Percentiles rank a stretch among this genome's conserved stretches.
Evolutionary conservation across 2,113 vertebrate genomes (phyloP).

Genomic region (Conger conger): DNA sequence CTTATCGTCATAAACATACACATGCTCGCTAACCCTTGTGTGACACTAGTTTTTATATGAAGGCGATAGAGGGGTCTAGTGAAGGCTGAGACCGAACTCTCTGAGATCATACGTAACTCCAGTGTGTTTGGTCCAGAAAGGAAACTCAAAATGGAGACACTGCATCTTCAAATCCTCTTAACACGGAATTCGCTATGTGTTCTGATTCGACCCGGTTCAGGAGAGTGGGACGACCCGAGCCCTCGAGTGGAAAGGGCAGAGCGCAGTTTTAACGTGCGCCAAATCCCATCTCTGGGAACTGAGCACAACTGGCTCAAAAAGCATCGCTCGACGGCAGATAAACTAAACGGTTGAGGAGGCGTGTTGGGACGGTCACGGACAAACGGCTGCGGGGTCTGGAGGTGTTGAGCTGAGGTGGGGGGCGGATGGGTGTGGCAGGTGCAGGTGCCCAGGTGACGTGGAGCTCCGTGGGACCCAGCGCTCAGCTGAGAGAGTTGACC

Average conservation of each 20-base stretch:
- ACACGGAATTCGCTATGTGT: neutral
- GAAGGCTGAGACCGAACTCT: neutral
- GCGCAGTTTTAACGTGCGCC: neutral
- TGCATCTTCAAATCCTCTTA: neutral
- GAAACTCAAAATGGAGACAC: neutral
- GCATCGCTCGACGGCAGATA: neutral
- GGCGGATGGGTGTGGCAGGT: neutral
- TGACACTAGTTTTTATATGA: neutral
- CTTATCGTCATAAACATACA: neutral
- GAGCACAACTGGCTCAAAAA: neutral
- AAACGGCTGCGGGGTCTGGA: constrained; percentile 5
- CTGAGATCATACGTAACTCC: neutral
- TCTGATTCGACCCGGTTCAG: neutral
- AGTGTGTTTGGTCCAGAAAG: neutral
- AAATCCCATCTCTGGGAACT: neutral
- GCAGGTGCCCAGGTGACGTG: neutral
- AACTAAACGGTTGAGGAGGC: constrained; percentile 16
- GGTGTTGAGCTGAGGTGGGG: neutral
- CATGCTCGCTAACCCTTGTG: neutral
- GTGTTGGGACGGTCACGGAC: neutral
- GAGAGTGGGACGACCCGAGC: neutral
- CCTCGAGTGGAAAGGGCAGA: neutral
- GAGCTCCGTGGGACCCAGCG: neutral
- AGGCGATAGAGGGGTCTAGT: too few relatives aligned
- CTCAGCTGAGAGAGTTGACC: constrained; percentile 72